A percentile compares a stretch with the other conserved stretches of the same genome.
These are phyloP conservation scores for Monopterus albus DNA, from an alignment of 2,113 vertebrate species.

Conservation along the genomic window DNA sequence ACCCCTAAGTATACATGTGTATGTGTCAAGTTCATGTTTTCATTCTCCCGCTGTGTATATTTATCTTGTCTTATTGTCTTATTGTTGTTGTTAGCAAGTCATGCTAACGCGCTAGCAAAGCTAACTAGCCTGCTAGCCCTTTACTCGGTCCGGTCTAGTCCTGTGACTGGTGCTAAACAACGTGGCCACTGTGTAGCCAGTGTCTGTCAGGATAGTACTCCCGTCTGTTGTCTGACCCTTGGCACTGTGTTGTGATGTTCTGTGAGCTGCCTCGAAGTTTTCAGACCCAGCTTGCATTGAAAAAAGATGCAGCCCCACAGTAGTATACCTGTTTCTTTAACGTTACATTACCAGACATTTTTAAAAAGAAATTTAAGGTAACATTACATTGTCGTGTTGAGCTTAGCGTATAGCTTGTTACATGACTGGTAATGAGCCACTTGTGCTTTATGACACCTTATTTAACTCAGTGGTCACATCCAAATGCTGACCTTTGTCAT, in stretches of 20 bases:
- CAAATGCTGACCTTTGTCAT: neutral
- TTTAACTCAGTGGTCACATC: neutral
- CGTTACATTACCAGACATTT: neutral
- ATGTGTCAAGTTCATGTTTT: conserved; percentile 54
- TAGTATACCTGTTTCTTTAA: neutral
- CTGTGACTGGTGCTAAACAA: conserved; percentile 28
- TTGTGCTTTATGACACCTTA: neutral
- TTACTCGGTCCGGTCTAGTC: conserved; percentile 27
- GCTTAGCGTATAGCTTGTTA: no score
- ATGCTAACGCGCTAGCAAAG: conserved; percentile 52
- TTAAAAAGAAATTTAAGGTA: no score
- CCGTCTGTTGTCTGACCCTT: neutral
- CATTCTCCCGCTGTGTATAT: neutral
- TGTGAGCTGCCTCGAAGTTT: conserved; percentile 48
- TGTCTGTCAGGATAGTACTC: conserved; percentile 32
- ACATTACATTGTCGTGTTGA: no score
- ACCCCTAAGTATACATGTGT: conserved; percentile 82
- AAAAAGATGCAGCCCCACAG: neutral
- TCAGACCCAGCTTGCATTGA: neutral
- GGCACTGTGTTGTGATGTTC: neutral
- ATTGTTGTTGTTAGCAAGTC: conserved; percentile 48
- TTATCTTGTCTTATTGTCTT: neutral
- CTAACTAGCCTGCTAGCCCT: conserved; percentile 57
- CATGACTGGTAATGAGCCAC: neutral
- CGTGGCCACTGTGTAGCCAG: conserved; percentile 5